These are phyloP conservation scores for Drosophila littoralis DNA, from an alignment of 1,140 invertebrate species.

Conservation along the genomic window DNA sequence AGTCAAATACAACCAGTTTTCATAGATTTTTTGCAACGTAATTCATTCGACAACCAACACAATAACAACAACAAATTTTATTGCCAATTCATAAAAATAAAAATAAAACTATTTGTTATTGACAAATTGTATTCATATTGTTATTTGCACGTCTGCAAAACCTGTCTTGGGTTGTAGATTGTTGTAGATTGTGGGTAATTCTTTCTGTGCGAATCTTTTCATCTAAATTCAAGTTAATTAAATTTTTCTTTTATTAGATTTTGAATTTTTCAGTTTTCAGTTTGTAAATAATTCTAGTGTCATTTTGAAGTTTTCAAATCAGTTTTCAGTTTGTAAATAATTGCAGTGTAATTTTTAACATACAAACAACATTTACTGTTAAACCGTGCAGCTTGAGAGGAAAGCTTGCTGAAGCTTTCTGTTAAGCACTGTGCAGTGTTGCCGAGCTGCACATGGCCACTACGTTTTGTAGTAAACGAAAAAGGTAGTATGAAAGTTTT, in stretches of 20 bases:
- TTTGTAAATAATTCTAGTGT: not conserved
- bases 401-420: conserved; percentile 50
- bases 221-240: conserved; percentile 2
- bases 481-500: not conserved
- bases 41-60: conserved; percentile 30
- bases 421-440: conserved; percentile 48
- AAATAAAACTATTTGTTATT: conserved; percentile 28
- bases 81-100: conserved; percentile 29
- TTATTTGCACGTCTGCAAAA: conserved; percentile 18
- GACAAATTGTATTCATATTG: conserved; percentile 16
- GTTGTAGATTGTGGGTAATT: not conserved
- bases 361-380: not conserved
- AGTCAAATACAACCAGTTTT: conserved; percentile 46
- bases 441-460: conserved; percentile 35
- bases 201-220: not conserved
- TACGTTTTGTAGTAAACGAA: conserved; percentile 14
- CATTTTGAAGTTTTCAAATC: not conserved
- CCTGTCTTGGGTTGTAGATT: conserved; percentile 29
- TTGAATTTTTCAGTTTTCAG: not conserved
- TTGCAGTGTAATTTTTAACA: not conserved
- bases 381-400: conserved; percentile 1
- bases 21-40: conserved; percentile 30
- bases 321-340: not conserved
- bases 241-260: not conserved
- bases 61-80: conserved; percentile 44